A percentile compares a stretch with the other conserved stretches of the same genome.
Evolutionary conservation across 2,888 invertebrate species (phyloP).

Genomic region (Tholera decimalis): DNA sequence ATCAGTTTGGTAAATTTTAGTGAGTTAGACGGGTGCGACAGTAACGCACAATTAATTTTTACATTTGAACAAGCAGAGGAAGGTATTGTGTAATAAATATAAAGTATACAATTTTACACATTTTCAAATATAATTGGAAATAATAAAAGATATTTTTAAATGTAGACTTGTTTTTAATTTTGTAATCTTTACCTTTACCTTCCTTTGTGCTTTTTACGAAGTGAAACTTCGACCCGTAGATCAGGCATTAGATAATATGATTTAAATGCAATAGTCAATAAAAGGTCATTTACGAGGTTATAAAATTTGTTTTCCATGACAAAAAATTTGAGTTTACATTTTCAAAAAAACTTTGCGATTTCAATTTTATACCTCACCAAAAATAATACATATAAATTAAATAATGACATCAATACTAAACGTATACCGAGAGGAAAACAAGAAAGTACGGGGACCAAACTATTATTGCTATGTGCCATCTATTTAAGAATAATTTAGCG

Average conservation of each 20-base stretch:
- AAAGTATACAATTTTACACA: slow-evolving; percentile 66
- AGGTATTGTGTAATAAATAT: slow-evolving; percentile 58
- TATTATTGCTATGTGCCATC: slow-evolving; percentile 81
- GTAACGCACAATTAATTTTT: slow-evolving; percentile 59
- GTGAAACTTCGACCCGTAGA: slow-evolving; percentile 48
- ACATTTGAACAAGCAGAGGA: slow-evolving; percentile 63
- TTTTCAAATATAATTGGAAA: slow-evolving; percentile 64
- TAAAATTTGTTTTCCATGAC: slow-evolving; percentile 13
- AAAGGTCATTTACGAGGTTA: slow-evolving; percentile 24
- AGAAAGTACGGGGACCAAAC: slow-evolving; percentile 85
- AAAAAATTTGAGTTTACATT: too few species aligned
- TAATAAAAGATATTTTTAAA: slow-evolving; percentile 64
- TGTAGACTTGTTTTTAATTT: slow-evolving; percentile 58
- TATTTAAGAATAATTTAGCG: slow-evolving; percentile 72
- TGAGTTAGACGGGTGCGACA: slow-evolving; percentile 52
- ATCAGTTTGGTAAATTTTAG: slow-evolving; percentile 41
- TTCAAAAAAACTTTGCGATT: too few species aligned
- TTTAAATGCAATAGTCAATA: slow-evolving; percentile 14
- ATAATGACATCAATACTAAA: slow-evolving; percentile 13
- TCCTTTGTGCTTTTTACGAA: slow-evolving; percentile 62
- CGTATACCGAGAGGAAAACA: slow-evolving; percentile 61
- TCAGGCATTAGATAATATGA: slow-evolving; percentile 15
- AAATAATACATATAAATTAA: not conserved
- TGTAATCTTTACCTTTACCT: slow-evolving; percentile 47
- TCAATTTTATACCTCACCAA: slow-evolving; percentile 9